Conservation (phyloP, 2,888 invertebrate species). For the Acronicta aceris region DNA sequence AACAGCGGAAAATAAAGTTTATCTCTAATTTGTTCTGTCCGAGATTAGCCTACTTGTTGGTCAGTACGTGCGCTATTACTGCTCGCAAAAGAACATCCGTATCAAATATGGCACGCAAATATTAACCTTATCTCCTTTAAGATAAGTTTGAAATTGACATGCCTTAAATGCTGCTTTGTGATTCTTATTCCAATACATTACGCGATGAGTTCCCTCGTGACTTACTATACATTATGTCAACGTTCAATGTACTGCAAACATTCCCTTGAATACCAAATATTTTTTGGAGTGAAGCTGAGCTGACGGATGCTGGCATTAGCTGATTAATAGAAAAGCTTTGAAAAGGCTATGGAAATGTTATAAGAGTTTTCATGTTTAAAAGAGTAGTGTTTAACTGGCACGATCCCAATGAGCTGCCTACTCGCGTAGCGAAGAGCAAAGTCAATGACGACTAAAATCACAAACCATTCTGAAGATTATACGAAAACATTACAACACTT, state of each 20-base stretch:
- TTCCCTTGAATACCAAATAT: constrained; percentile 1
- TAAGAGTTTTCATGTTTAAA: neutral
- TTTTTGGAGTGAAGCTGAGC: constrained; percentile 1
- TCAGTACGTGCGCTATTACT: constrained; percentile 4
- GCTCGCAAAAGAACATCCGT: constrained; percentile 13
- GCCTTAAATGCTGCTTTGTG: neutral
- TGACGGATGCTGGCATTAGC: constrained; percentile 3
- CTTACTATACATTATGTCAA: constrained; percentile 2
- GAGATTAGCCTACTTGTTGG: neutral
- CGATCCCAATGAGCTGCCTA: neutral
- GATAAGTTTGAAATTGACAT: constrained; percentile 6
- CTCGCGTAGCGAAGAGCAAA: neutral
- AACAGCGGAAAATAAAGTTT: neutral
- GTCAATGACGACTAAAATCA: neutral
- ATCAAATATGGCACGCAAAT: neutral
- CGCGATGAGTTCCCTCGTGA: constrained; percentile 12
- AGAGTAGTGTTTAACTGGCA: neutral
- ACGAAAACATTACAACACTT: neutral
- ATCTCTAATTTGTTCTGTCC: constrained; percentile 6
- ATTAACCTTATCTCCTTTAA: neutral
- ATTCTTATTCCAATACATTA: constrained; percentile 22
- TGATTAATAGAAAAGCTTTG: constrained; percentile 9
- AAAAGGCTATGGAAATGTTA: neutral
- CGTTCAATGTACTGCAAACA: constrained; percentile 13
- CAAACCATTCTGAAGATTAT: neutral